Evolutionary conservation across 2,888 invertebrate genomes (phyloP).

Genomic region (Lasioglossum malachurum): DNA sequence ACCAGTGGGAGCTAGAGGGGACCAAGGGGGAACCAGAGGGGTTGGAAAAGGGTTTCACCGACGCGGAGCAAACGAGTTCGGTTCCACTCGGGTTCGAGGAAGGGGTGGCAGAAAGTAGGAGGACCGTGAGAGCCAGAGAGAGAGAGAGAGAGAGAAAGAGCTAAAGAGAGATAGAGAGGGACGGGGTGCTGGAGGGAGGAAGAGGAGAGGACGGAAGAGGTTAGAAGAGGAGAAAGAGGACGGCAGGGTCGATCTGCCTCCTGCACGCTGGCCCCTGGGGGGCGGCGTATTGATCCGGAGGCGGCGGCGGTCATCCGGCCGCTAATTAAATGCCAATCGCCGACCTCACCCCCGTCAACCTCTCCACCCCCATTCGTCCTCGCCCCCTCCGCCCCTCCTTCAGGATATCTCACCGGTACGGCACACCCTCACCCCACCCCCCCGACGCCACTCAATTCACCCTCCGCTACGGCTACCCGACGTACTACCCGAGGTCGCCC

Average conservation of each 20-base stretch:
- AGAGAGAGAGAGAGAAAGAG: constrained; percentile 47
- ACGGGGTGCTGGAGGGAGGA: constrained; percentile 52
- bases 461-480: constrained; percentile 69
- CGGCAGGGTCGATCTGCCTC: constrained; percentile 79
- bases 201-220: constrained; percentile 58
- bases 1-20: neutral
- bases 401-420: constrained; percentile 32
- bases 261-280: constrained; percentile 82
- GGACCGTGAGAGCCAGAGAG: constrained; percentile 58
- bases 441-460: constrained; percentile 77
- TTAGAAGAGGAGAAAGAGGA: constrained; percentile 55
- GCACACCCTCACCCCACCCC: constrained; percentile 41
- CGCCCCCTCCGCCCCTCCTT: constrained; percentile 42
- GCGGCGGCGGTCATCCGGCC: constrained; percentile 85
- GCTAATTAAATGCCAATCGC: constrained; percentile 85
- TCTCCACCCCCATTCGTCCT: constrained; percentile 61
- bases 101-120: constrained; percentile 61
- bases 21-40: neutral
- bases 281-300: constrained; percentile 85
- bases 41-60: constrained; percentile 74
- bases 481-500: constrained; percentile 67
- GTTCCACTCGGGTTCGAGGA: constrained; percentile 61
- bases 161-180: constrained; percentile 51
- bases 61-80: constrained; percentile 73
- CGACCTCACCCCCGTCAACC: constrained; percentile 78